A percentile compares a stretch with the other conserved stretches of the same genome.
These are phyloP conservation scores for Phyllopteryx taeniolatus DNA, from an alignment of 2,113 vertebrate species.

Conservation along the genomic window DNA sequence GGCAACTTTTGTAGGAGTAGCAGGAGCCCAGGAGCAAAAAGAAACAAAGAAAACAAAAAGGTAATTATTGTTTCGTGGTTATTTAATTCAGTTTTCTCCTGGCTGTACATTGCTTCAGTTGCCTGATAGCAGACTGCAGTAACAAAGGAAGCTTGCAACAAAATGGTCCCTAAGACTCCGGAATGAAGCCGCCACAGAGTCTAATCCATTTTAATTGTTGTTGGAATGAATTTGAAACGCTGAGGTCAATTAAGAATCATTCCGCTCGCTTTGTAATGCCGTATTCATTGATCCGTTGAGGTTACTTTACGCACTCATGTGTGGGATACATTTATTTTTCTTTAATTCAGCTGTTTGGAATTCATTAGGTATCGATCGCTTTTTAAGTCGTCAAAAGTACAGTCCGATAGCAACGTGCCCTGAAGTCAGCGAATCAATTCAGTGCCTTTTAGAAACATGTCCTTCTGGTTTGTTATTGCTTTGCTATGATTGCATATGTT, in stretches of 20 bases:
- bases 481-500: conserved; percentile 7
- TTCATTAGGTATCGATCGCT: conserved; percentile 72
- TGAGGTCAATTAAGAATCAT: conserved; percentile 66
- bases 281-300: conserved; percentile 65
- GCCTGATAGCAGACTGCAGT: conserved; percentile 45
- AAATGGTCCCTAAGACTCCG: conserved; percentile 26
- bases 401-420: conserved; percentile 44
- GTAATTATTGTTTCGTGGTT: neutral
- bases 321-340: conserved; percentile 64
- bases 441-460: conserved; percentile 54
- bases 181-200: conserved; percentile 38
- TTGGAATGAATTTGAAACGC: conserved; percentile 62
- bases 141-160: conserved; percentile 54
- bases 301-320: conserved; percentile 62
- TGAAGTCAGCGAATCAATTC: conserved; percentile 62
- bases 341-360: conserved; percentile 60
- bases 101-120: conserved; percentile 5
- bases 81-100: neutral
- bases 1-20: neutral
- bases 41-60: neutral
- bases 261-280: conserved; percentile 60
- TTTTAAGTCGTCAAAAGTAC: conserved; percentile 52
- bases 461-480: conserved; percentile 61
- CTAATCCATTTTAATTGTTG: conserved; percentile 63
- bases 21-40: neutral